Base-by-base conservation (phyloP, 1,140 invertebrate species). In the Drosophila biarmipes region DNA sequence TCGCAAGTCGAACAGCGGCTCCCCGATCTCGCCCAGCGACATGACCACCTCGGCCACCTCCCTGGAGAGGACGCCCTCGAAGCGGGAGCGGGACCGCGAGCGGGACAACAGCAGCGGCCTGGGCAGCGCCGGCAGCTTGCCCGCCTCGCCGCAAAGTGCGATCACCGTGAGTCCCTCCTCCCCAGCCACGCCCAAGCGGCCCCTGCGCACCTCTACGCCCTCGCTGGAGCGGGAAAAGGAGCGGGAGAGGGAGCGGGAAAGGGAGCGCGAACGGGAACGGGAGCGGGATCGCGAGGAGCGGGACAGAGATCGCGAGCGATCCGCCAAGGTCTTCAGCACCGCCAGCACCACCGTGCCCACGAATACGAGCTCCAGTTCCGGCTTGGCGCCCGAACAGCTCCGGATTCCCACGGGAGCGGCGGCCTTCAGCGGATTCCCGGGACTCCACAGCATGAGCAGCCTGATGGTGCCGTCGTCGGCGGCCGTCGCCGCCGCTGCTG, bases 381-480 rank as follows among this genome's bases (percentile, higher is more conserved):
- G 69, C 6, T 29, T 90, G 34, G 49, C 3, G 45, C 80, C 15
- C 1, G 90, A 91, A 24, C 90, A 91, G 29, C 56, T 91, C 7
- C 75, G 84, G 48, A 90, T 91, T 17, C 90, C 90, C 2, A 90
- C 90, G 35, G 90, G 87, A 3, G 90, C 87, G 2, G 90, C 86
- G 0, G 90, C 90, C 8, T 91, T 91, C 7, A 91, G 90, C 27
- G 90, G 90, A 29, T 91, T 91, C 10, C 86, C 90, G 12, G 72
- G 73, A 0, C 63, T 91, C 37, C 90, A 91, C 21, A 77, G 77
- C 79, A 91, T 92, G 89, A 78, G 93, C 92, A 90, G 92, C 81
- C 73, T 92, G 73, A 91, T 93, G 93, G 78, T 92, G 67, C 80
- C 93, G 46, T 90, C 92, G 71, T 91, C 93, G 86, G 91, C 93